These are phyloP conservation scores for Zygaena filipendulae DNA, from an alignment of 2,888 invertebrate species.

Conservation along the genomic window DNA sequence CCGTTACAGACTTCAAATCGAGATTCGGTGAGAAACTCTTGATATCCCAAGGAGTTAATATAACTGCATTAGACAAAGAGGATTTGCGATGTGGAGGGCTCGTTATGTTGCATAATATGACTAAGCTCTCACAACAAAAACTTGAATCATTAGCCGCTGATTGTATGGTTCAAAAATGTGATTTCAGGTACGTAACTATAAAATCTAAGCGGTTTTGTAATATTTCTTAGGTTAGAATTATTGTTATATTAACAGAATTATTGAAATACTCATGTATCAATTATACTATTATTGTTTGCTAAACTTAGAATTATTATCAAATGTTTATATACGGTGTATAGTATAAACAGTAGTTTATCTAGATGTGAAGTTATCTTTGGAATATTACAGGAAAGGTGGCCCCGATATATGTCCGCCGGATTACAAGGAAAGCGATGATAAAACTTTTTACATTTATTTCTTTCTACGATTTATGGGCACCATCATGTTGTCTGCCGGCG, in stretches of 20 bases:
- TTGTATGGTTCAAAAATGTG: conserved; percentile 82
- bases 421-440: conserved; percentile 80
- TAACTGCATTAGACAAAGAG: conserved; percentile 77
- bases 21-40: conserved; percentile 75
- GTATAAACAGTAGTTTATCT: conserved; percentile 26
- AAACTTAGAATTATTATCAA: background rate
- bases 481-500: conserved; percentile 85
- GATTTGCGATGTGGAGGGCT: conserved; percentile 81
- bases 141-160: conserved; percentile 72
- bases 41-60: conserved; percentile 74
- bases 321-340: conserved; percentile 27
- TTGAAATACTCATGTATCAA: background rate
- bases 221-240: background rate
- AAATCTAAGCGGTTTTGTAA: background rate
- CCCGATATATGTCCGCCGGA: conserved; percentile 84
- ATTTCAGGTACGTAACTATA: conserved; percentile 62
- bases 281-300: background rate
- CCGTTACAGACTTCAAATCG: conserved; percentile 78
- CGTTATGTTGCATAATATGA: conserved; percentile 74
- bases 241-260: background rate
- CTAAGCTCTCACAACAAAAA: conserved; percentile 62
- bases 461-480: conserved; percentile 81
- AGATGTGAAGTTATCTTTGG: conserved; percentile 20
- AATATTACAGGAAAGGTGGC: conserved; percentile 72
- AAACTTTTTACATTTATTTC: conserved; percentile 87